phyloP scores from a whole-genome alignment of 2,797 vertebrate genomes.

The Fringilla coelebs region DNA sequence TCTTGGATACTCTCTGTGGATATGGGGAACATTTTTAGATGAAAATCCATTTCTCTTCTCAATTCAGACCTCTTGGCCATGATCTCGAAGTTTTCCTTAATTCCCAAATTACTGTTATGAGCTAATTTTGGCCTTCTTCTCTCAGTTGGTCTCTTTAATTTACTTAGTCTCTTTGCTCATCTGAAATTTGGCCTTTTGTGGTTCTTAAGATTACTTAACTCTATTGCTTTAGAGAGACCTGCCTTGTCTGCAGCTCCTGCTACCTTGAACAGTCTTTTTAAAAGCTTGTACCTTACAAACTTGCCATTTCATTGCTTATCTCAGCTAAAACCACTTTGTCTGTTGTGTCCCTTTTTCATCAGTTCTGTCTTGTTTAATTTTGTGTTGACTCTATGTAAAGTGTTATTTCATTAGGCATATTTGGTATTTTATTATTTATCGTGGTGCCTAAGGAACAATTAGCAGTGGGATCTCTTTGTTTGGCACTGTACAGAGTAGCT shows the following conservation, averaged over 20 bases:
- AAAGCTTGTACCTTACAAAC: not conserved
- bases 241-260: constrained; percentile 54
- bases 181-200: constrained; percentile 11
- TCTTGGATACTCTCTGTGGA: constrained; percentile 13
- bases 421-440: constrained; percentile 27
- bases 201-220: not conserved
- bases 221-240: constrained; percentile 41
- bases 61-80: constrained; percentile 31
- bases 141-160: constrained; percentile 6
- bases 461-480: not conserved
- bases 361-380: not conserved
- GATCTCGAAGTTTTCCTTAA: not conserved
- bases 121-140: constrained; percentile 11
- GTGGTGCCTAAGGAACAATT: not conserved
- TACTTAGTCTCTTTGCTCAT: not conserved
- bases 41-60: constrained; percentile 27
- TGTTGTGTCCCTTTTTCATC: not conserved
- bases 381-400: not conserved
- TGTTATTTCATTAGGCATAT: not conserved
- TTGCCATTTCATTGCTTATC: not conserved
- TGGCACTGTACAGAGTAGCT: not conserved
- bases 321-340: not conserved
- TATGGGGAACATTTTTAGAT: not conserved
- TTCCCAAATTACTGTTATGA: not conserved
- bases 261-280: not conserved